Conservation (phyloP, 1,140 invertebrate species). For the Dinoponera quadriceps region DNA sequence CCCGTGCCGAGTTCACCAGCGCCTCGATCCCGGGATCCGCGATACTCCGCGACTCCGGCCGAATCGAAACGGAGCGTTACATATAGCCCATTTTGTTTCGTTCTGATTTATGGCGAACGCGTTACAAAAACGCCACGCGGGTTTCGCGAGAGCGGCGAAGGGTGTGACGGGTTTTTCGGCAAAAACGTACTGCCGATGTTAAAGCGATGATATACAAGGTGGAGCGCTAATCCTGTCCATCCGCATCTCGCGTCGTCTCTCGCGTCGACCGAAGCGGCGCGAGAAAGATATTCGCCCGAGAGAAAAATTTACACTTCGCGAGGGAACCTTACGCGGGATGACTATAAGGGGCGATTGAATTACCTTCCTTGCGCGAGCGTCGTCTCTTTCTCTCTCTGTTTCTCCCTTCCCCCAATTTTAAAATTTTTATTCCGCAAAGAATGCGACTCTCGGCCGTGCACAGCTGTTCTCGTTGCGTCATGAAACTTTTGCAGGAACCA, state of each 20-base stretch:
- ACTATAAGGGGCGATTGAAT: too few relatives aligned
- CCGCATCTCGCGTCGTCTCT: constrained; percentile 11
- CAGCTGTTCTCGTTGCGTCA: neutral
- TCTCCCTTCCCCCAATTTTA: too few relatives aligned
- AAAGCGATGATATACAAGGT: constrained; percentile 40
- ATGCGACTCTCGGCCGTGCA: too few relatives aligned
- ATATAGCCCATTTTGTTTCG: constrained; percentile 57
- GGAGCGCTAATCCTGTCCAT: constrained; percentile 25
- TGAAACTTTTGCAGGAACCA: neutral
- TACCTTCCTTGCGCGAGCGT: too few relatives aligned
- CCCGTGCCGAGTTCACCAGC: constrained; percentile 65
- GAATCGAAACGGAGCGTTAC: constrained; percentile 66
- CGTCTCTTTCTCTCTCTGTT: too few relatives aligned
- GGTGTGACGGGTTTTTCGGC: constrained; percentile 30
- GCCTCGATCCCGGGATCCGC: constrained; percentile 26
- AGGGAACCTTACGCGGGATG: too few relatives aligned
- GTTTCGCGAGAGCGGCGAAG: constrained; percentile 33
- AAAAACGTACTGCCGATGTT: constrained; percentile 40
- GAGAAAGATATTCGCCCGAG: neutral
- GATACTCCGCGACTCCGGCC: constrained; percentile 37
- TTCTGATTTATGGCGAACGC: constrained; percentile 61
- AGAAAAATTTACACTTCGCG: too few relatives aligned
- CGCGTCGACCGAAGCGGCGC: neutral
- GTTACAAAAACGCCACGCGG: constrained; percentile 54
- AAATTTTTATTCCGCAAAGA: too few relatives aligned